These are phyloP conservation scores for Cromileptes altivelis DNA, from an alignment of 2,113 vertebrate genomes.

Conservation along the genomic window DNA sequence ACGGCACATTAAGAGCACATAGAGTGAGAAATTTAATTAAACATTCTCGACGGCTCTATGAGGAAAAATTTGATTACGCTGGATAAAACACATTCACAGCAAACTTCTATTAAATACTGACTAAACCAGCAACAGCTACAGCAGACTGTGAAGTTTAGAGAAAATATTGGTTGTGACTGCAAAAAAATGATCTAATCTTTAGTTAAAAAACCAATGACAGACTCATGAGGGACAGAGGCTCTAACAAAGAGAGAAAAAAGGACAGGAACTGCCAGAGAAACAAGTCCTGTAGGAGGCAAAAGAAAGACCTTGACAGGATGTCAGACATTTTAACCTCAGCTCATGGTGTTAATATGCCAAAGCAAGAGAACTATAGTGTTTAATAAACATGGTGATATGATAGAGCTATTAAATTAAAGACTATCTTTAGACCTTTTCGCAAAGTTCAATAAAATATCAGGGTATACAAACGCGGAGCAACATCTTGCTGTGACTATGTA, in stretches of 20 bases:
- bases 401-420: background rate
- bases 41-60: background rate
- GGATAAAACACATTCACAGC: background rate
- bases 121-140: background rate
- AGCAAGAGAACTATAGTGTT: background rate
- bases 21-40: conserved; percentile 31
- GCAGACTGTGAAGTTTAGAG: background rate
- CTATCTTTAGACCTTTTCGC: background rate
- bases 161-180: background rate
- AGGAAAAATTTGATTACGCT: conserved; percentile 3
- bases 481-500: background rate
- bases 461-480: background rate
- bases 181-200: background rate
- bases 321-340: background rate
- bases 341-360: background rate
- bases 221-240: background rate
- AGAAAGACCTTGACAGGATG: background rate
- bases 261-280: background rate
- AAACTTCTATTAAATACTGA: background rate
- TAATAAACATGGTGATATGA: background rate
- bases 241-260: background rate
- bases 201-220: background rate
- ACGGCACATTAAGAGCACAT: background rate
- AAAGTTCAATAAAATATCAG: background rate
- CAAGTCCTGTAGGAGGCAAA: conserved; percentile 7